Evolutionary conservation across 2,888 invertebrate genomes (phyloP).

Genomic region (Acleris cristana): DNA sequence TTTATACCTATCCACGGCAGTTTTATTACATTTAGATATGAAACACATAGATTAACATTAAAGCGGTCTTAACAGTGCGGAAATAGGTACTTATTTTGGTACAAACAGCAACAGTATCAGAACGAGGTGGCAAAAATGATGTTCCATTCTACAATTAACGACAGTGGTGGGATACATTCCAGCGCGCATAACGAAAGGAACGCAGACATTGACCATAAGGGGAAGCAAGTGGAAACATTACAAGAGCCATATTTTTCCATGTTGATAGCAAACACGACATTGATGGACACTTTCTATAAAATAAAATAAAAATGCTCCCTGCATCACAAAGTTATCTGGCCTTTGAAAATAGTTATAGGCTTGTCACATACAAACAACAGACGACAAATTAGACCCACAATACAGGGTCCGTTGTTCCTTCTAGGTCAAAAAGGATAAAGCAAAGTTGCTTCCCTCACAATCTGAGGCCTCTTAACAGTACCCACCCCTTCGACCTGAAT

Average conservation of each 20-base stretch:
- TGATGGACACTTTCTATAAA: constrained; percentile 43
- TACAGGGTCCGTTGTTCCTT: no score
- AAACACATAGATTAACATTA: constrained; percentile 15
- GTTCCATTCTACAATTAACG: not conserved
- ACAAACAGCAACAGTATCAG: not conserved
- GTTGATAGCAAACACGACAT: constrained; percentile 44
- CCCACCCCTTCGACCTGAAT: no score
- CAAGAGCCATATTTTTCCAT: constrained; percentile 44
- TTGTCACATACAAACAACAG: no score
- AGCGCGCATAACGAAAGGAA: constrained; percentile 45
- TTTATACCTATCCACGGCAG: constrained; percentile 1
- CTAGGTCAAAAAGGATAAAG: no score
- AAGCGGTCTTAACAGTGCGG: constrained; percentile 16
- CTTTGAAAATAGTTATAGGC: constrained; percentile 22
- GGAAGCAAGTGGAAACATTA: constrained; percentile 41
- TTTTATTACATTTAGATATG: constrained; percentile 19
- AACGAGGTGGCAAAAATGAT: no score
- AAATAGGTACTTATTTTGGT: constrained; percentile 8
- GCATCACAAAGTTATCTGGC: constrained; percentile 18
- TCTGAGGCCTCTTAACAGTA: no score
- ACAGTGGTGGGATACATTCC: constrained; percentile 44
- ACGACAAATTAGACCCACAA: no score
- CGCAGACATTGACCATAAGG: constrained; percentile 45
- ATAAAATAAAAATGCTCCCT: constrained; percentile 46
- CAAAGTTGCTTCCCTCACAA: no score